These are phyloP conservation scores for Drosophila fulvimacula DNA, from an alignment of 2,888 invertebrate species.

Conservation along the genomic window DNA sequence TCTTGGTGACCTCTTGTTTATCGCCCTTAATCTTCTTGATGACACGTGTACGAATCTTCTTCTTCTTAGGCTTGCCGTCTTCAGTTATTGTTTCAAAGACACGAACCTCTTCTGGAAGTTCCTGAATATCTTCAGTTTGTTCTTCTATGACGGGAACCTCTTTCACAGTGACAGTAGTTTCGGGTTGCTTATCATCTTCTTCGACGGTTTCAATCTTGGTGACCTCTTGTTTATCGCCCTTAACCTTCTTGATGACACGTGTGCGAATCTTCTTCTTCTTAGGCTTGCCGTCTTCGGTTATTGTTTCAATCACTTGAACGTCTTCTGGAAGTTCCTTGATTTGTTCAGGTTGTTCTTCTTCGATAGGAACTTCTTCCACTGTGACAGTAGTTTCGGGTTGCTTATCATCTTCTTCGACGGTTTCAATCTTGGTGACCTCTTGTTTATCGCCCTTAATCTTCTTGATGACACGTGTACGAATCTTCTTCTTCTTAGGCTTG, in stretches of 20 bases:
- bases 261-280: conserved; percentile 29
- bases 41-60: conserved; percentile 41
- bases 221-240: conserved; percentile 30
- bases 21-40: conserved; percentile 46
- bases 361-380: conserved; percentile 15
- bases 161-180: conserved; percentile 26
- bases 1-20: conserved; percentile 44
- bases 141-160: conserved; percentile 11
- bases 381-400: conserved; percentile 27
- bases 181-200: conserved; percentile 28
- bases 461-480: conserved; percentile 27
- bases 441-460: conserved; percentile 29
- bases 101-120: conserved; percentile 31
- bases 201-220: conserved; percentile 33
- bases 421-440: conserved; percentile 29
- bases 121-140: conserved; percentile 19
- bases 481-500: conserved; percentile 25
- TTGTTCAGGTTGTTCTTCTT: conserved; percentile 14
- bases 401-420: conserved; percentile 26
- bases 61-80: conserved; percentile 35
- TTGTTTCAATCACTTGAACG: conserved; percentile 20
- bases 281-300: conserved; percentile 21
- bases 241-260: conserved; percentile 28
- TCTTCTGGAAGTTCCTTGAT: conserved; percentile 21
- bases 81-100: conserved; percentile 24